Evolutionary conservation across 2,888 invertebrate genomes (phyloP).

Genomic region (Cabera pusaria): DNA sequence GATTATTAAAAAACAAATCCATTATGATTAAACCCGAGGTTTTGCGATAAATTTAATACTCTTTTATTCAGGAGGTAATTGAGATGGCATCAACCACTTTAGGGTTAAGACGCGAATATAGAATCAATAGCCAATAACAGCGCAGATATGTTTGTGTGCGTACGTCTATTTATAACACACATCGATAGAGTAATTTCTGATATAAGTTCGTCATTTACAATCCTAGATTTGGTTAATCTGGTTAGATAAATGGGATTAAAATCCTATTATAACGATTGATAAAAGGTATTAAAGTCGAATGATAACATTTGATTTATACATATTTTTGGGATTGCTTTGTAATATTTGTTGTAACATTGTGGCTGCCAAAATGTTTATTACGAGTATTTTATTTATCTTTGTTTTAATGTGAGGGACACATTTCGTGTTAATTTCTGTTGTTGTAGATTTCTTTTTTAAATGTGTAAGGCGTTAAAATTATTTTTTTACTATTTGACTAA

Average conservation of each 20-base stretch:
- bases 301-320: slow-evolving; percentile 81
- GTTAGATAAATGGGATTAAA: slow-evolving; percentile 63
- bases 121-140: slow-evolving; percentile 28
- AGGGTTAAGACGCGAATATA: slow-evolving; percentile 2
- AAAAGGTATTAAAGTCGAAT: slow-evolving; percentile 66
- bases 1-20: slow-evolving; percentile 61
- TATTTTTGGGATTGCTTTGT: slow-evolving; percentile 34
- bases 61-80: slow-evolving; percentile 23
- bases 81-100: not conserved
- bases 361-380: slow-evolving; percentile 19
- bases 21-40: slow-evolving; percentile 57
- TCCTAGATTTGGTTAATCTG: slow-evolving; percentile 64
- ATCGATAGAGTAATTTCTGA: slow-evolving; percentile 24
- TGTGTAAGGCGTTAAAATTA: too few relatives aligned
- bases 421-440: too few relatives aligned
- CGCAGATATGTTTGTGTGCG: slow-evolving; percentile 22
- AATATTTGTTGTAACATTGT: slow-evolving; percentile 1
- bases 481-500: too few relatives aligned
- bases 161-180: slow-evolving; percentile 16
- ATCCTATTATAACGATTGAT: slow-evolving; percentile 64
- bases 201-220: slow-evolving; percentile 52
- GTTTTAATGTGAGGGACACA: too few relatives aligned
- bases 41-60: slow-evolving; percentile 50
- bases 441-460: too few relatives aligned
- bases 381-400: slow-evolving; percentile 10